These are phyloP conservation scores for Falcaria lacertinaria DNA, from an alignment of 2,888 invertebrate species.

Conservation along the genomic window DNA sequence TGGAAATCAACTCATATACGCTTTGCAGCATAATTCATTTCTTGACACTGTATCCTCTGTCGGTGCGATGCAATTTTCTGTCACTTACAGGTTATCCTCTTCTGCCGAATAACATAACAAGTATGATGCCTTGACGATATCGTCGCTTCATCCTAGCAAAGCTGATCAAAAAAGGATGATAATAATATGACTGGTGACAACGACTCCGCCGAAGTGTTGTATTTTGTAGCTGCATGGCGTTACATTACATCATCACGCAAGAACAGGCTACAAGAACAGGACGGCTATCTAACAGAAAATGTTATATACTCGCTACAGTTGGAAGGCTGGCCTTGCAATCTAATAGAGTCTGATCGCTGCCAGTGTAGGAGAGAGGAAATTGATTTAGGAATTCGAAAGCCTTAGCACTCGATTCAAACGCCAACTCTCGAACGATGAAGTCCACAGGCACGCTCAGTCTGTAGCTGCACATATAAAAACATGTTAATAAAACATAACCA, in stretches of 20 bases:
- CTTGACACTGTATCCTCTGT: constrained; percentile 19
- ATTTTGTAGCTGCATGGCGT: constrained; percentile 38
- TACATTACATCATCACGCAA: constrained; percentile 66
- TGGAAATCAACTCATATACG: constrained; percentile 23
- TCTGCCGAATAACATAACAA: constrained; percentile 43
- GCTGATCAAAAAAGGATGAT: constrained; percentile 61
- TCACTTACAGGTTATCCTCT: constrained; percentile 16
- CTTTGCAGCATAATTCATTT: constrained; percentile 15
- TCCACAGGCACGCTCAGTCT: constrained; percentile 94
- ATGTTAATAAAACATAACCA: constrained; percentile 62
- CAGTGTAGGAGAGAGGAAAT: constrained; percentile 87
- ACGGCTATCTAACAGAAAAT: constrained; percentile 62
- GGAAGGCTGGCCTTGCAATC: constrained; percentile 93
- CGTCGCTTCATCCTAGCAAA: constrained; percentile 59
- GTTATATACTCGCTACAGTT: constrained; percentile 78
- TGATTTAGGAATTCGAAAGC: constrained; percentile 93
- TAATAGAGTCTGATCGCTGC: constrained; percentile 84
- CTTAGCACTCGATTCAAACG: constrained; percentile 90
- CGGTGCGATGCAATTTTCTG: constrained; percentile 18
- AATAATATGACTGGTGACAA: constrained; percentile 42
- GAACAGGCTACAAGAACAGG: constrained; percentile 54
- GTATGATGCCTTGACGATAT: constrained; percentile 32
- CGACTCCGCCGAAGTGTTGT: constrained; percentile 37
- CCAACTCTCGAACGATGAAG: constrained; percentile 92
- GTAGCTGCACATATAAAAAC: constrained; percentile 88